A percentile compares a stretch with the other conserved stretches of the same genome.
These are phyloP conservation scores for Menura novaehollandiae DNA, from an alignment of 2,113 vertebrate species.

Conservation along the genomic window DNA sequence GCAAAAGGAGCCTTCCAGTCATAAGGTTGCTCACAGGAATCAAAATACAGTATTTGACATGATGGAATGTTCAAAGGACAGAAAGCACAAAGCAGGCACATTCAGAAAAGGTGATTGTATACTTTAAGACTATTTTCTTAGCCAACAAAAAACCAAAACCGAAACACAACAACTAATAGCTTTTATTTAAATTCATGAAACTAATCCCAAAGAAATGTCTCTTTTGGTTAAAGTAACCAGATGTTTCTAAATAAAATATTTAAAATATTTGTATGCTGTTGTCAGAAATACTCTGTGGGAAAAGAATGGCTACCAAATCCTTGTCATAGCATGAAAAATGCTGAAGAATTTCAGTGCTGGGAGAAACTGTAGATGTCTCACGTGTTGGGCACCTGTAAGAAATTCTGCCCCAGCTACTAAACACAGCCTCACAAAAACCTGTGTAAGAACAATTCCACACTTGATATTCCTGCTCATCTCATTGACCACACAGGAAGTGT, in stretches of 20 bases:
- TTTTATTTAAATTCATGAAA: neutral
- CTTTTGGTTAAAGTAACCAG: neutral
- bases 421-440: neutral
- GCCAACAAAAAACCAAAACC: neutral
- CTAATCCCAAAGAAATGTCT: neutral
- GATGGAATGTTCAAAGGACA: neutral
- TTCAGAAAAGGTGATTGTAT: neutral
- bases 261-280: neutral
- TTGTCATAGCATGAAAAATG: neutral
- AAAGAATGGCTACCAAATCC: neutral
- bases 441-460: neutral
- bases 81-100: neutral
- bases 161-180: neutral
- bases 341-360: neutral
- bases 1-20: neutral
- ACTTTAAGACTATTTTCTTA: neutral
- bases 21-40: neutral
- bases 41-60: neutral
- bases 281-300: neutral
- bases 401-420: neutral
- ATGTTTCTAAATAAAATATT: neutral
- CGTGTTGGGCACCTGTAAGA: neutral
- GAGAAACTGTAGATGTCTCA: neutral
- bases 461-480: neutral
- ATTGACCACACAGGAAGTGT: accelerated